phyloP scores from a whole-genome alignment of 92 coral and sea anemone species.

The Chrysogorgia sp. region DNA sequence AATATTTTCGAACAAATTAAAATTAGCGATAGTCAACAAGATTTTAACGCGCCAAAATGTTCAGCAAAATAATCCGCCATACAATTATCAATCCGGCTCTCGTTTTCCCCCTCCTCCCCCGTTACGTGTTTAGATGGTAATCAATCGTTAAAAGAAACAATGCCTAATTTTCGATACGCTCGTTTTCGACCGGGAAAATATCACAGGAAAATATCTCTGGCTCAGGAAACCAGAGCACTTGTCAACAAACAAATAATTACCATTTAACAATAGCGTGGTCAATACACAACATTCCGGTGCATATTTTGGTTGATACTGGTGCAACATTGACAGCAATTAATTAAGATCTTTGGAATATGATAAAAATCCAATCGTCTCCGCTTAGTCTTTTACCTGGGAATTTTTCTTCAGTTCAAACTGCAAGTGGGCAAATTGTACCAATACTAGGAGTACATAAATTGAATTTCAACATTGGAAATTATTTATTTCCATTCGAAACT shows the following conservation, averaged over 20 bases:
- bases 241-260: neutral
- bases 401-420: conserved; percentile 31
- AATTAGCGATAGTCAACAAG: no score
- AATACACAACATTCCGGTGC: neutral
- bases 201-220: neutral
- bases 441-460: neutral
- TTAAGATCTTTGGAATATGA: no score
- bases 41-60: no score
- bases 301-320: conserved; percentile 46
- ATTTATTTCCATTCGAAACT: conserved; percentile 42
- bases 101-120: neutral
- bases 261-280: neutral
- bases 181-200: no score
- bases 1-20: no score
- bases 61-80: no score
- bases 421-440: conserved; percentile 13
- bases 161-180: neutral
- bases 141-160: neutral
- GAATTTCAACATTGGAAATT: conserved; percentile 49
- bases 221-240: neutral
- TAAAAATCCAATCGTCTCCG: conserved; percentile 42
- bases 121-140: neutral
- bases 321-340: conserved; percentile 49
- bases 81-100: no score
- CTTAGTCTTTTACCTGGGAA: neutral